Evolutionary conservation across 2,113 vertebrate genomes (phyloP).

Genomic region (Aythya baeri): DNA sequence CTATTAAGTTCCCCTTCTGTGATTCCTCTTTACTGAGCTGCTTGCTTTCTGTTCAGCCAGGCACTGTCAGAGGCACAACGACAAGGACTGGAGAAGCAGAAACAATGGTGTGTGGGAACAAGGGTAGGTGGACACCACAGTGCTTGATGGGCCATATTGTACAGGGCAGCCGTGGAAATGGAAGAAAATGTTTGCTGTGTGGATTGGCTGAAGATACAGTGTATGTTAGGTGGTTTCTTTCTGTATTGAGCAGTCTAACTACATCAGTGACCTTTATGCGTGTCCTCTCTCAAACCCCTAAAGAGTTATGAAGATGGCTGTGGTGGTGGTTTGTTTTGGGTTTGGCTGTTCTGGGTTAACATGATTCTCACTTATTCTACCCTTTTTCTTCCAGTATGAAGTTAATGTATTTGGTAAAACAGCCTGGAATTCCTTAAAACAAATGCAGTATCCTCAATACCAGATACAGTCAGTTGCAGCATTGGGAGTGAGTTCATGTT

Average conservation of each 20-base stretch:
- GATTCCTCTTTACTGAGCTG: neutral
- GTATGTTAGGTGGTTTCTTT: neutral
- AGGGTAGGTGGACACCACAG: no score
- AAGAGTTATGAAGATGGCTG: neutral
- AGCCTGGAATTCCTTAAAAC: neutral
- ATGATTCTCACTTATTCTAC: neutral
- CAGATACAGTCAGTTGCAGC: neutral
- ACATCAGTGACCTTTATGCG: neutral
- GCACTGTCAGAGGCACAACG: neutral
- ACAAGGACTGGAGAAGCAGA: accelerated
- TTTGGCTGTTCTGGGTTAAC: neutral
- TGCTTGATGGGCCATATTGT: neutral
- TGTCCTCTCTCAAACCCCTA: neutral
- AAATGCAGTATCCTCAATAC: neutral
- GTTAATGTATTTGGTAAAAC: neutral
- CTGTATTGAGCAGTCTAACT: neutral
- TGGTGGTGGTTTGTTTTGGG: neutral
- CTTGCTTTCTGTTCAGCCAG: neutral
- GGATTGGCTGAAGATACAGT: neutral
- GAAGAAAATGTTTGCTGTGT: accelerated
- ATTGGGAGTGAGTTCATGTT: neutral
- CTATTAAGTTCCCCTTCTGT: neutral
- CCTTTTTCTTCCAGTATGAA: neutral
- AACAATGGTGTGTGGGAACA: accelerated
- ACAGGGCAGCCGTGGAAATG: neutral